These are phyloP conservation scores for Melanchra persicariae DNA, from an alignment of 2,888 invertebrate species.

Conservation along the genomic window DNA sequence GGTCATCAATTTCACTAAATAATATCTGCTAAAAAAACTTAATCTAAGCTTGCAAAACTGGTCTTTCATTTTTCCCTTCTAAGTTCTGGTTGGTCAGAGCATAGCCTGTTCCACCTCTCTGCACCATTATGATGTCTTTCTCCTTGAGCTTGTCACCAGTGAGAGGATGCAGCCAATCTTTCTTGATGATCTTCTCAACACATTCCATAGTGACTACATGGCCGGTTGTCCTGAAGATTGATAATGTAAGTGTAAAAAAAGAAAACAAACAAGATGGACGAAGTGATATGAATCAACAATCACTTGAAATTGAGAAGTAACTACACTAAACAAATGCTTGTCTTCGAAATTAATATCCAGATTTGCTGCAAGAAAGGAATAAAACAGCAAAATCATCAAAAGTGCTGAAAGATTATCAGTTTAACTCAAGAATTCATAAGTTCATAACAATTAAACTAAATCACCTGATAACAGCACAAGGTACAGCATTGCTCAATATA, in stretches of 20 bases:
- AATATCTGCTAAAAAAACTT: not conserved
- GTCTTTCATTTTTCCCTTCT: slow-evolving; percentile 95
- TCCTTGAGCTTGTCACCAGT: slow-evolving; percentile 96
- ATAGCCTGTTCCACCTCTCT: slow-evolving; percentile 99
- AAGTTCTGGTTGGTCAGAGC: slow-evolving; percentile 96
- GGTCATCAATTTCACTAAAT: not conserved
- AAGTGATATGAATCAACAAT: not conserved
- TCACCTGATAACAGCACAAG: slow-evolving; percentile 96
- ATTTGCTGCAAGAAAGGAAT: not conserved
- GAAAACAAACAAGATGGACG: no score
- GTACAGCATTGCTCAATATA: slow-evolving; percentile 97
- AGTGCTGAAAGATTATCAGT: not conserved
- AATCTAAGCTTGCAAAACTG: slow-evolving; percentile 94
- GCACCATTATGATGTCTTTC: slow-evolving; percentile 97
- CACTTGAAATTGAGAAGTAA: not conserved
- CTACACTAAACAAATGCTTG: not conserved
- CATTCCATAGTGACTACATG: slow-evolving; percentile 99
- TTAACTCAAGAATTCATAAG: not conserved
- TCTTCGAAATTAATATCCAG: not conserved
- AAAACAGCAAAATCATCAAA: not conserved
- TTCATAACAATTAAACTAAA: not conserved
- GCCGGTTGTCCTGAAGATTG: slow-evolving; percentile 92
- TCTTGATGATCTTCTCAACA: slow-evolving; percentile 98
- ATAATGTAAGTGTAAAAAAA: not conserved
- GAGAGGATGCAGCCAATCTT: slow-evolving; percentile 98